Base-by-base conservation (phyloP, 2,888 invertebrate genomes). In the Pyrochroa serraticornis region DNA sequence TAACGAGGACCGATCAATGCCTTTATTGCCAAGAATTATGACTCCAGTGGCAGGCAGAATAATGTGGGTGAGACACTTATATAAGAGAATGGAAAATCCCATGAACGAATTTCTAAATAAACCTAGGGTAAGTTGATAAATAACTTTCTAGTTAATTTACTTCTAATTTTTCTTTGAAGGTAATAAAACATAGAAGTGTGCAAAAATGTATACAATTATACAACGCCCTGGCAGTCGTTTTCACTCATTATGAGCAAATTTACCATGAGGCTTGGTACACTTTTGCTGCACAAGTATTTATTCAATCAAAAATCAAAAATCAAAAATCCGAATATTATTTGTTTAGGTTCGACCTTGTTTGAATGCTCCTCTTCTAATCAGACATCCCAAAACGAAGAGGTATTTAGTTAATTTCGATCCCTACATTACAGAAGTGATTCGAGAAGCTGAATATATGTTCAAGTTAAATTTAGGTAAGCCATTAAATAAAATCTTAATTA, bases 31-130 rank as follows among this genome's bases (percentile, higher is more conserved):
- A 0, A 81, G 89, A 53, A 90, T 91, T 71, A 84, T 89, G 82
- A 91, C 94, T 1, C 92, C 93, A 0, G 87, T 92, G 9, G 82
- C 90, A 9, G 94, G 93, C 3, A 84, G 92, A 70, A 87, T 95
- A 12, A 83, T 87, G 74, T 95, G 95, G 94, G 89, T 92, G 64
- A 82, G 93, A 56, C 90, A 91, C 68, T 84, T 93, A 56, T 87
- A 88, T 67, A 83, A 83, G 56, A 86, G 88, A 61, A 87, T 94
- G 49, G 86, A 89, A 69, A 80, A 81, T 12, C 92, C 93, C 0
- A 93, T 94, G 92, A 80, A 86, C 43, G 81, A 85, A 3, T 83
- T 83, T 45, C 79, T 79, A 64, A 74, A 69, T 10, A 79, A 79
- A 33, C 60, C 74, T 7, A 71, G 77, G 56, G 77, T 22, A 3